phyloP scores from a whole-genome alignment of 2,113 vertebrate species.

The Chlamydotis undulata region DNA sequence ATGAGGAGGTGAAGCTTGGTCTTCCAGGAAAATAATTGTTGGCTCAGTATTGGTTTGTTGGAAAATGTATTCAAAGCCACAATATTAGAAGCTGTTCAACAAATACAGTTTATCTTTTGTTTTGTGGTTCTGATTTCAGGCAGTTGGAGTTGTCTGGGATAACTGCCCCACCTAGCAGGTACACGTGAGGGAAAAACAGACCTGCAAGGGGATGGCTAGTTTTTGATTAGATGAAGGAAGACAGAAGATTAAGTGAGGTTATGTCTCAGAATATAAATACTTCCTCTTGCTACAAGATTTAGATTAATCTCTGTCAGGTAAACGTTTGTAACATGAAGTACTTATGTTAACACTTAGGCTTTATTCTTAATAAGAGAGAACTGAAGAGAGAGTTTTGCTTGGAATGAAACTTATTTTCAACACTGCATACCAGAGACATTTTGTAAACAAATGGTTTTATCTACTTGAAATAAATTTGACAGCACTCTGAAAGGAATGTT shows the following conservation, averaged over 20 bases:
- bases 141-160: neutral
- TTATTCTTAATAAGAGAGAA: neutral
- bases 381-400: neutral
- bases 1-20: neutral
- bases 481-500: neutral
- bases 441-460: neutral
- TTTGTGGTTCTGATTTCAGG: neutral
- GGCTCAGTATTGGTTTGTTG: neutral
- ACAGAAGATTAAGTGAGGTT: neutral
- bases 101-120: neutral
- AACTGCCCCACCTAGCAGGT: neutral
- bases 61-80: neutral
- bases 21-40: neutral
- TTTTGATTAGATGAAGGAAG: neutral
- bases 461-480: neutral
- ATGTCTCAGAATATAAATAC: neutral
- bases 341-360: neutral
- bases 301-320: neutral
- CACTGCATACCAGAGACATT: neutral
- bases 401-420: neutral
- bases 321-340: neutral
- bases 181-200: accelerated
- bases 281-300: neutral
- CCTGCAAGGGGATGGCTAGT: neutral
- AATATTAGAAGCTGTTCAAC: neutral